Evolutionary conservation across 2,113 vertebrate genomes (phyloP).

Genomic region (Perca schrenkii): DNA sequence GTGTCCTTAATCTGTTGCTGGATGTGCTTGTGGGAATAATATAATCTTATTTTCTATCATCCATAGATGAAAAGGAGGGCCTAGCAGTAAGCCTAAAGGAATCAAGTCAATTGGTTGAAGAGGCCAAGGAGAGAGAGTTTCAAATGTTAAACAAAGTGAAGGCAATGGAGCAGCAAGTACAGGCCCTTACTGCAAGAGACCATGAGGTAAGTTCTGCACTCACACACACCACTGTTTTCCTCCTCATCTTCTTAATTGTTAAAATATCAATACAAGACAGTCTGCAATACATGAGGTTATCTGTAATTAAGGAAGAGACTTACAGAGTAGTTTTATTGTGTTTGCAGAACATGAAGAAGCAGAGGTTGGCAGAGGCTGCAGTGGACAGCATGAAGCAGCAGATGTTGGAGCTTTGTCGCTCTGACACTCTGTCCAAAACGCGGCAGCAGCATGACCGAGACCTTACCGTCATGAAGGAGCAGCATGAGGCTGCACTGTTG

Average conservation of each 20-base stretch:
- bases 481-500: constrained; percentile 87
- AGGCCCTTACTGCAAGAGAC: constrained; percentile 86
- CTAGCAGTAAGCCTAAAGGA: constrained; percentile 89
- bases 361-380: constrained; percentile 89
- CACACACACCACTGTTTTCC: not conserved
- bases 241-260: not conserved
- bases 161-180: constrained; percentile 88
- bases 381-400: constrained; percentile 95
- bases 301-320: not conserved
- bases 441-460: constrained; percentile 91
- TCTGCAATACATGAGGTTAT: not conserved
- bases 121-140: constrained; percentile 88
- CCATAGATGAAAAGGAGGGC: constrained; percentile 93
- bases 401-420: constrained; percentile 90
- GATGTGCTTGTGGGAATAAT: not conserved
- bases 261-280: not conserved
- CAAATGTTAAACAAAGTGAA: constrained; percentile 90
- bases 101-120: constrained; percentile 88
- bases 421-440: constrained; percentile 89
- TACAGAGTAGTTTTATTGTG: constrained; percentile 12
- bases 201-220: constrained; percentile 84
- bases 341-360: constrained; percentile 88
- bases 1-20: not conserved
- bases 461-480: constrained; percentile 86
- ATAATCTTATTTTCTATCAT: constrained; percentile 19